Percentiles rank a stretch among this genome's conserved stretches.
These are phyloP conservation scores for Copidosoma aretas DNA, from an alignment of 2,888 invertebrate genomes.

Conservation along the genomic window DNA sequence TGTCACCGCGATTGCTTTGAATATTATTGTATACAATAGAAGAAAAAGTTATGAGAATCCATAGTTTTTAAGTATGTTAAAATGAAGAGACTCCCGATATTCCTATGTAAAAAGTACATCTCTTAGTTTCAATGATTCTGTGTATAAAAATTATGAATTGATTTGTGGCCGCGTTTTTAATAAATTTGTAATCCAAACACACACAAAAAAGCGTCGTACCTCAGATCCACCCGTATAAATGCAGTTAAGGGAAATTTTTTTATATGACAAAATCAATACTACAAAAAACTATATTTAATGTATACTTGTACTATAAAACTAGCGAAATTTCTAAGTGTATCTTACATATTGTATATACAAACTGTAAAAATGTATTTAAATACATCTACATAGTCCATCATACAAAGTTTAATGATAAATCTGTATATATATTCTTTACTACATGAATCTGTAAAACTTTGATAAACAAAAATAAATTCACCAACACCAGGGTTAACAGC, in stretches of 20 bases:
- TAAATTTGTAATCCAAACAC: conserved; percentile 6
- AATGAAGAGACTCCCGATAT: conserved; percentile 10
- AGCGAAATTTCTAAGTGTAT: conserved; percentile 35
- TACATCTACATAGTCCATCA: conserved; percentile 24
- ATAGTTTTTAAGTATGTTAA: conserved; percentile 13
- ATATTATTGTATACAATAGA: too few relatives aligned
- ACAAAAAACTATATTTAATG: conserved; percentile 25
- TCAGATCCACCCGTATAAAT: conserved; percentile 10
- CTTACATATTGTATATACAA: conserved; percentile 32
- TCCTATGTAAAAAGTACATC: conserved; percentile 19
- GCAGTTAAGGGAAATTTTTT: conserved; percentile 28
- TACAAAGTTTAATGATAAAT: conserved; percentile 15
- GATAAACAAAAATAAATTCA: conserved; percentile 22
- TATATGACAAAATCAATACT: conserved; percentile 33
- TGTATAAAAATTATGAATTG: conserved; percentile 15
- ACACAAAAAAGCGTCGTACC: conserved; percentile 12
- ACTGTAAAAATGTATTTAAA: conserved; percentile 38
- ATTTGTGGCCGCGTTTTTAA: conserved; percentile 1
- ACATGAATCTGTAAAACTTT: conserved; percentile 37
- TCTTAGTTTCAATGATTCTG: conserved; percentile 12
- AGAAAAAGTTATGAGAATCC: not conserved
- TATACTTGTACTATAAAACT: conserved; percentile 38
- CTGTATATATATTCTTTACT: conserved; percentile 33
- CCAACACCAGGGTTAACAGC: conserved; percentile 20
- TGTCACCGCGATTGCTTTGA: not conserved